phyloP scores from a whole-genome alignment of 2,888 invertebrate genomes.

The Nudaria mundana region DNA sequence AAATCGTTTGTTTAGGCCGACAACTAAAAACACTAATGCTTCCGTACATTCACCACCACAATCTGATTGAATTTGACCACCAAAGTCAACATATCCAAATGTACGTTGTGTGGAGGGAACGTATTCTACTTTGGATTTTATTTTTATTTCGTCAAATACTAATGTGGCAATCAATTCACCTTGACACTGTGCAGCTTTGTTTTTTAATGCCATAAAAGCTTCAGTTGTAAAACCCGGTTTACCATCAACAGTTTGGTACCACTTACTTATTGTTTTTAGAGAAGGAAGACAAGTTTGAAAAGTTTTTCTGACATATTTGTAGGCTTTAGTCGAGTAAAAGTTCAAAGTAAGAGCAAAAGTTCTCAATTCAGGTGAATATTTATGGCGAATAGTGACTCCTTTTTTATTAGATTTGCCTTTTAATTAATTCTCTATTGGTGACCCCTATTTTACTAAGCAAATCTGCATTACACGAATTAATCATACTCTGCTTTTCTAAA shows the following conservation, averaged over 20 bases:
- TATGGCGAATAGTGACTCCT: neutral
- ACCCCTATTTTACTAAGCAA: conserved; percentile 3
- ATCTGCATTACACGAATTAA: neutral
- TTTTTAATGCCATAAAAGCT: neutral
- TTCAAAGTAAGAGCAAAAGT: neutral
- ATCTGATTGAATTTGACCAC: neutral
- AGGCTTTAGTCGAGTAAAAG: conserved; percentile 10
- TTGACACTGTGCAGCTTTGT: neutral
- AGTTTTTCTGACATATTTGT: conserved; percentile 10
- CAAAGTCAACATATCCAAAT: neutral
- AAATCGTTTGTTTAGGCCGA: neutral
- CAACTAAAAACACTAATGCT: conserved; percentile 1
- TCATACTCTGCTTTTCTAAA: conserved; percentile 1
- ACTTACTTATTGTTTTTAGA: conserved; percentile 8
- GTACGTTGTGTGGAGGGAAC: neutral
- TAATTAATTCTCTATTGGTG: neutral
- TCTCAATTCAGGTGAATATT: conserved; percentile 1
- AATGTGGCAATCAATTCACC: neutral
- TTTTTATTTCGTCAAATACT: conserved; percentile 3
- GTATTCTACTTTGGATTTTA: neutral
- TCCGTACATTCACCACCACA: neutral
- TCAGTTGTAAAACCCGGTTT: conserved; percentile 3
- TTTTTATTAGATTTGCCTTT: neutral
- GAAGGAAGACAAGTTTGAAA: conserved; percentile 13
- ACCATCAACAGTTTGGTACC: conserved; percentile 9